Conservation (phyloP, 1,140 invertebrate species). For the Probaryconus sp. region DNA sequence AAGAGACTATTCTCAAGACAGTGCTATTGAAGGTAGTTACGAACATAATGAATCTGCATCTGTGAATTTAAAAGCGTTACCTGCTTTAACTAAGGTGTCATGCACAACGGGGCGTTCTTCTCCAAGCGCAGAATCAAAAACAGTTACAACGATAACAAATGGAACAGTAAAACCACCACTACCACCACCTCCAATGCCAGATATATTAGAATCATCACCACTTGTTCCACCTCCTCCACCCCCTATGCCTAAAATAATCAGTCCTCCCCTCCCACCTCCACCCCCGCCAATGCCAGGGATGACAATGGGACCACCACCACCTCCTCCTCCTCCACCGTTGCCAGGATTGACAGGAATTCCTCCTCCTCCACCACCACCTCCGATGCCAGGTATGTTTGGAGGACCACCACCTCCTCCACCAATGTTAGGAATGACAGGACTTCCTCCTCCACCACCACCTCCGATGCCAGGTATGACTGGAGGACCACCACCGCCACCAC, state of each 20-base stretch:
- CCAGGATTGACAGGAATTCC: constrained; percentile 65
- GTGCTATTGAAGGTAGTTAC: not conserved
- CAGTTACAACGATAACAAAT: constrained; percentile 75
- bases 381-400: constrained; percentile 58
- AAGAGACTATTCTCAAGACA: no score
- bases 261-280: no score
- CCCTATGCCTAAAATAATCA: constrained; percentile 69
- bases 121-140: no score
- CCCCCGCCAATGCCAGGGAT: constrained; percentile 61
- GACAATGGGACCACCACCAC: constrained; percentile 76
- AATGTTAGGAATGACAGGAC: constrained; percentile 79
- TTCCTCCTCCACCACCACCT: constrained; percentile 66
- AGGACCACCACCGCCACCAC: constrained; percentile 69
- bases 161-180: constrained; percentile 69
- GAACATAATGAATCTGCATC: not conserved
- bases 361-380: constrained; percentile 74
- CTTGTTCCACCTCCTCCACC: constrained; percentile 65
- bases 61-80: not conserved
- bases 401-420: constrained; percentile 81
- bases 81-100: no score
- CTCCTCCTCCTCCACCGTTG: constrained; percentile 71
- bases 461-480: constrained; percentile 57
- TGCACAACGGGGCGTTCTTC: no score
- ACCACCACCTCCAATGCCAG: constrained; percentile 54
- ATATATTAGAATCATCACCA: constrained; percentile 59